These are phyloP conservation scores for Exocentrus adspersus DNA, from an alignment of 2,888 invertebrate species.

Conservation along the genomic window DNA sequence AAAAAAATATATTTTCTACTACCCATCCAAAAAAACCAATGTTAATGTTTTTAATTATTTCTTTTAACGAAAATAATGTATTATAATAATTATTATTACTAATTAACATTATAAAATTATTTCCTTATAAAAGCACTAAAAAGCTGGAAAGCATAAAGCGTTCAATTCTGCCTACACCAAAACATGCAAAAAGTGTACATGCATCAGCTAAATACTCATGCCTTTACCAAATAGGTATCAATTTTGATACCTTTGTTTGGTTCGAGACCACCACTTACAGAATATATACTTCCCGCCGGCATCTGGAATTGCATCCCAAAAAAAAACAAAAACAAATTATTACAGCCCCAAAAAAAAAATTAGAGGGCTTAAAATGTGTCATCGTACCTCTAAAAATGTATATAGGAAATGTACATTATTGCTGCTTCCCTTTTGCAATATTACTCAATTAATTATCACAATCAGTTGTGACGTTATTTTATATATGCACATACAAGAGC, in stretches of 20 bases:
- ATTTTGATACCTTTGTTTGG: conserved; percentile 33
- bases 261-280: conserved; percentile 65
- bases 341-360: conserved; percentile 44
- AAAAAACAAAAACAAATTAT: conserved; percentile 57
- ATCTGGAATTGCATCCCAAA: conserved; percentile 61
- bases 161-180: neutral
- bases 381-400: conserved; percentile 20
- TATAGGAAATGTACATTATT: conserved; percentile 8
- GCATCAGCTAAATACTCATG: conserved; percentile 42
- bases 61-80: no score
- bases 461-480: no score
- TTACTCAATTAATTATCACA: no score
- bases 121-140: conserved; percentile 9
- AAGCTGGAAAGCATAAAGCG: conserved; percentile 9
- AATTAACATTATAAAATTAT: conserved; percentile 10
- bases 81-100: neutral
- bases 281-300: conserved; percentile 63
- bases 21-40: conserved; percentile 12
- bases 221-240: conserved; percentile 51
- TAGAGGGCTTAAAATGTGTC: conserved; percentile 36
- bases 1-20: conserved; percentile 1
- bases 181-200: conserved; percentile 26
- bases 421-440: no score
- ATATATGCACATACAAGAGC: no score
- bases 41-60: conserved; percentile 2